A percentile compares a stretch with the other conserved stretches of the same genome.
Conservation (phyloP, 2,113 vertebrate genomes). For the Antidorcas marsupialis region DNA sequence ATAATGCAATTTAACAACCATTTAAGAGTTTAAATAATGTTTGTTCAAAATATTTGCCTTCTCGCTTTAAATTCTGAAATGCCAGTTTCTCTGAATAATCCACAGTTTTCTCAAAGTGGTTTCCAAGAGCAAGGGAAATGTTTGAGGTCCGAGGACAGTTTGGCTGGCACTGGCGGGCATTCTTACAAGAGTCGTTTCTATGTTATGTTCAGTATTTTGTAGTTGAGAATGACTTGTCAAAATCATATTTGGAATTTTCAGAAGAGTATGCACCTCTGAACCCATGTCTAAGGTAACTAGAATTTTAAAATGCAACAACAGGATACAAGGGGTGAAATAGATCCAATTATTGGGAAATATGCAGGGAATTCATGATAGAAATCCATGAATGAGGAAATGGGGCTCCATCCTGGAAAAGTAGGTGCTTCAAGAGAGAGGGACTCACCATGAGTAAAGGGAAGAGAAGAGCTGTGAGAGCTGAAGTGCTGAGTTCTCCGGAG, state of each 20-base stretch:
- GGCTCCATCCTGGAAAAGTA: not conserved
- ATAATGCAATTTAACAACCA: slow-evolving; percentile 10
- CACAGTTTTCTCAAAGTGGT: not conserved
- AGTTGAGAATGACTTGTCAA: not conserved
- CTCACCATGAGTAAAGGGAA: not conserved
- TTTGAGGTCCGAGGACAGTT: not conserved
- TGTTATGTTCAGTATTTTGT: not conserved
- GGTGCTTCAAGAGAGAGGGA: not conserved
- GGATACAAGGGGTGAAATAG: not conserved
- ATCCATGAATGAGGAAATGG: not conserved
- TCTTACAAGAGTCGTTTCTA: not conserved
- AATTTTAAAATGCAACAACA: not conserved
- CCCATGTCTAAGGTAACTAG: not conserved
- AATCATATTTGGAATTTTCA: not conserved
- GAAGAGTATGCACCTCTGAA: not conserved
- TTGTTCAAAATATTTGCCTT: slow-evolving; percentile 31
- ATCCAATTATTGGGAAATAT: not conserved
- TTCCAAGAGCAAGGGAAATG: not conserved
- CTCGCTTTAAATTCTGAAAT: not conserved
- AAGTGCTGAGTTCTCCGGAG: not conserved
- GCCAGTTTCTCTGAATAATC: not conserved
- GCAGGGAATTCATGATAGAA: not conserved
- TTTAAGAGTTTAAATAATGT: not conserved
- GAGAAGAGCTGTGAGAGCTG: not conserved
- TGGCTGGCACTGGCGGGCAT: not conserved